Base-by-base conservation (phyloP, 2,888 invertebrate species). In the Erpobdella octoculata region DNA sequence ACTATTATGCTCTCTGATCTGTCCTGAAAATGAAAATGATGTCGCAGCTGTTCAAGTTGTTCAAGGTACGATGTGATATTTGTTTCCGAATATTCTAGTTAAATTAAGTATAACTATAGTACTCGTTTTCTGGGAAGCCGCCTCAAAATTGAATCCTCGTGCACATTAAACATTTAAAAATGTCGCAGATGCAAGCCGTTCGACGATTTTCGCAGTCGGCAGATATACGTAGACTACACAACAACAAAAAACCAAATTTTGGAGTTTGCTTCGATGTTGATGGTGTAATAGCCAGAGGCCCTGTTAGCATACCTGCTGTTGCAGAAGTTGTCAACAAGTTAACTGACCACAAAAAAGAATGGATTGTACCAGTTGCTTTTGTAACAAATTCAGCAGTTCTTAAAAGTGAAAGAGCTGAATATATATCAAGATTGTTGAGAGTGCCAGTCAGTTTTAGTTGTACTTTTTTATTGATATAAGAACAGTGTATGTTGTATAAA, bases 261-360 rank as follows among this genome's bases (percentile, higher is more conserved):
- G 83, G 82, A n/a, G 79, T 83, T 36, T 75, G 81, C 67, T 83
- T 83, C 77, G 83, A 83, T 73, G 81, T 83, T 18, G 83, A 83
- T 70, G 83, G 83, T 0, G 83, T 83, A 4, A 73, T 83, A 38
- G 82, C 81, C 1, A 72, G 81, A 36, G 82, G 83, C 18, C 78
- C 79, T 38, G 78, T 78, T n/a, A 79, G 81, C 6, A 75, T 83
- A 8, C 78, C 77, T 8, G 78, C 78, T 0, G 81, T 82, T 18
- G 74, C 78, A 61, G 75, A 78, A 67, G 80, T 79, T 28, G 74
- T 83, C 37, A 75, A 79, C 53, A 75, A 78, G 31, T 76, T 83
- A 59, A 77, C 79, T 64, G 79, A 81, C 71, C 75, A 76, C 0
- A 74, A 79, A 25, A 81, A 81, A 1, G 76, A 79, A 21, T 75